Evolutionary conservation across 2,888 invertebrate species (phyloP).

Genomic region (Drosophila recens): DNA sequence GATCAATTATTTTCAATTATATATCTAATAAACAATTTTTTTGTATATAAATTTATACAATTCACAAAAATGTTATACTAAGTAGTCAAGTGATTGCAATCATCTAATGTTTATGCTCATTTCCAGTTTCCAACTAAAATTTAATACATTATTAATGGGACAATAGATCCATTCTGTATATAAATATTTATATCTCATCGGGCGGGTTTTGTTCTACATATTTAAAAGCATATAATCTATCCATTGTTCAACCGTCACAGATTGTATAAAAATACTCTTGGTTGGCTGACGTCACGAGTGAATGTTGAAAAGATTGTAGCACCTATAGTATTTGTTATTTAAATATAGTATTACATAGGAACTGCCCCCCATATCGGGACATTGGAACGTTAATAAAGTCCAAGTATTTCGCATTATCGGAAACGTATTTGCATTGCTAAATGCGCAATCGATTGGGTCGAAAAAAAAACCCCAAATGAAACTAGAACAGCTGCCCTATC

Average conservation of each 20-base stretch:
- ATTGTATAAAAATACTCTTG: conserved; percentile 31
- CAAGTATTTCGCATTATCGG: conserved; percentile 38
- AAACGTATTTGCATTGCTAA: conserved; percentile 48
- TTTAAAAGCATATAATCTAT: conserved; percentile 6
- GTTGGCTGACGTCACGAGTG: conserved; percentile 33
- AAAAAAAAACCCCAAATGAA: conserved; percentile 25
- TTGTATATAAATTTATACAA: conserved; percentile 3
- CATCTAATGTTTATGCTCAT: conserved; percentile 26
- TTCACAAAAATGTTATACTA: conserved; percentile 5
- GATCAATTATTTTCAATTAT: conserved; percentile 20
- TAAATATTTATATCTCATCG: conserved; percentile 16
- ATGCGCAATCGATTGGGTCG: conserved; percentile 37
- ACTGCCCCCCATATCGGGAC: conserved; percentile 30
- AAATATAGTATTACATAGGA: conserved; percentile 37
- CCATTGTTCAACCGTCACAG: conserved; percentile 12
- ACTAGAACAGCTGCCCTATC: conserved; percentile 26
- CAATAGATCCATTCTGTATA: conserved; percentile 40
- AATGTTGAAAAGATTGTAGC: conserved; percentile 18
- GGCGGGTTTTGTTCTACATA: conserved; percentile 3
- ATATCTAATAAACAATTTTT: conserved; percentile 19
- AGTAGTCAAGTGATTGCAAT: conserved; percentile 27
- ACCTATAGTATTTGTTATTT: conserved; percentile 37
- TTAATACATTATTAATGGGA: conserved; percentile 29
- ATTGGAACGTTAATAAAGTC: conserved; percentile 47
- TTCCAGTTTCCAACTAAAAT: conserved; percentile 34